These are phyloP conservation scores for Tonatia bakeri DNA, from an alignment of 2,113 vertebrate genomes.

Conservation along the genomic window DNA sequence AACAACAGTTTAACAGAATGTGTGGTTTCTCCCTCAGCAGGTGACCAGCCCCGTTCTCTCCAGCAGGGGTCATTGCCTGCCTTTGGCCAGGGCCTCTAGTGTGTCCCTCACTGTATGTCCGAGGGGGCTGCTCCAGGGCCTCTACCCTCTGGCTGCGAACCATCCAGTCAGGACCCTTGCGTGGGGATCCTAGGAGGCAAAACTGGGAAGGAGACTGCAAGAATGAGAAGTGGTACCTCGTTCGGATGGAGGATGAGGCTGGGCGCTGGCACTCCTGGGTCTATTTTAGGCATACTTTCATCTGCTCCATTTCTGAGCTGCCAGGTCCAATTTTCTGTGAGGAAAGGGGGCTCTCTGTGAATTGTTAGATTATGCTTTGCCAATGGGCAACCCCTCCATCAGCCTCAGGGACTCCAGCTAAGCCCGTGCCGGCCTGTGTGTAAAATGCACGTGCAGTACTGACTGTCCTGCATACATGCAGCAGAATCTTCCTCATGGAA, in stretches of 20 bases:
- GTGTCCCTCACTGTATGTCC: not conserved
- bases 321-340: not conserved
- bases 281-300: not conserved
- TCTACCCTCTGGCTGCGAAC: not conserved
- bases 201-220: not conserved
- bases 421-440: fast-evolving
- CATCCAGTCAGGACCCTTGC: not conserved
- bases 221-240: not conserved
- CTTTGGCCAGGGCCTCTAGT: not conserved
- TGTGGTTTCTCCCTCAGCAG: not conserved
- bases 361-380: not conserved
- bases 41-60: not conserved
- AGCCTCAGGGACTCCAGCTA: not conserved
- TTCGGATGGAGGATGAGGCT: not conserved
- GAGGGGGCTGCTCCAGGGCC: not conserved
- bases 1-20: not conserved
- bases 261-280: not conserved
- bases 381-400: not conserved
- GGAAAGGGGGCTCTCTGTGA: too few species aligned
- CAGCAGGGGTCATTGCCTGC: not conserved
- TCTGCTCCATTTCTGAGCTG: not conserved
- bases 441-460: not conserved
- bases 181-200: not conserved
- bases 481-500: not conserved
- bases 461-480: not conserved